These are phyloP conservation scores for Esox lucius DNA, from an alignment of 2,797 vertebrate genomes.

Conservation along the genomic window DNA sequence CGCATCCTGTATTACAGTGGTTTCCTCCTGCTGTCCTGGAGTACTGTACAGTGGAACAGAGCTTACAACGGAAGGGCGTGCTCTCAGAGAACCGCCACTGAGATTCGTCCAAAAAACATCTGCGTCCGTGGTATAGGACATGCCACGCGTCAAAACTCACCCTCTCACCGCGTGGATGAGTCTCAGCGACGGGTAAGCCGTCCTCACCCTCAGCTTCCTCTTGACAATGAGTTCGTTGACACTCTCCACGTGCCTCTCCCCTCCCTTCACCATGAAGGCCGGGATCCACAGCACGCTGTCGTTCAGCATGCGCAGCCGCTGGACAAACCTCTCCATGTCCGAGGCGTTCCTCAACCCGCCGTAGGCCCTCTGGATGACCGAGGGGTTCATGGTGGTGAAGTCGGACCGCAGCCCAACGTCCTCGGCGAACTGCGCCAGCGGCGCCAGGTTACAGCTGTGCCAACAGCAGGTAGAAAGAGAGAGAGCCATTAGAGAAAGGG, in stretches of 20 bases:
- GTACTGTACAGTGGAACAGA: too few relatives aligned
- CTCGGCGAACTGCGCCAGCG: conserved; percentile 79
- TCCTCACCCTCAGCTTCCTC: conserved; percentile 80
- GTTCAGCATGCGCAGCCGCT: conserved; percentile 82
- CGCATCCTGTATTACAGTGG: background rate
- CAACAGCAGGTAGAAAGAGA: conserved; percentile 14
- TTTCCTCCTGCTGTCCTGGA: too few relatives aligned
- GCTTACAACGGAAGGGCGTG: background rate
- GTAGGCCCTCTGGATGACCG: conserved; percentile 86
- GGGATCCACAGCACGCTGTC: conserved; percentile 90
- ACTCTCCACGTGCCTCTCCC: conserved; percentile 84
- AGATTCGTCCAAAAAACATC: background rate
- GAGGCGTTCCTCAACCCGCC: conserved; percentile 82
- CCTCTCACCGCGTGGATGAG: conserved; percentile 88
- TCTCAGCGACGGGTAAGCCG: conserved; percentile 84
- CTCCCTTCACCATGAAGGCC: conserved; percentile 89
- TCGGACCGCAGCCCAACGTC: conserved; percentile 87
- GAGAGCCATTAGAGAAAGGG: conserved; percentile 20
- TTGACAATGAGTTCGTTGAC: conserved; percentile 86
- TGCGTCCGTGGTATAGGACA: background rate
- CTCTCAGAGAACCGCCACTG: background rate
- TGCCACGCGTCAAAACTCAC: conserved; percentile 59
- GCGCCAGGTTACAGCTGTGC: conserved; percentile 85
- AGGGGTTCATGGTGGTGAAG: conserved; percentile 92
- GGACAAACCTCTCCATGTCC: conserved; percentile 81